These are phyloP conservation scores for Anolis carolinensis DNA, from an alignment of 2,113 vertebrate genomes.

Conservation along the genomic window DNA sequence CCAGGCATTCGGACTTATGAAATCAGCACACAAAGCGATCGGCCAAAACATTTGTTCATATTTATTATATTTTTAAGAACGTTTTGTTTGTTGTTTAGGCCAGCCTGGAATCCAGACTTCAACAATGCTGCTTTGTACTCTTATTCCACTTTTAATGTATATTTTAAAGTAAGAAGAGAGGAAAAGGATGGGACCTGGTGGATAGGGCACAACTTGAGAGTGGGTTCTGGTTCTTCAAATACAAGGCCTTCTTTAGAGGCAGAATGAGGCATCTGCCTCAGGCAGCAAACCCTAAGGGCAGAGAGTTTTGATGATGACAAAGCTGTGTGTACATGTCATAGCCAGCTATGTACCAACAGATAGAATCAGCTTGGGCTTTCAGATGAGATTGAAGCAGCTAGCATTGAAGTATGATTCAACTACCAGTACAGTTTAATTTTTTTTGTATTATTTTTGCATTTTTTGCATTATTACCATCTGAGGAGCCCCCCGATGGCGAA, in stretches of 20 bases:
- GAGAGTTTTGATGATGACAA: too few species aligned
- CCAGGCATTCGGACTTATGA: constrained; percentile 76
- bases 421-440: too few species aligned
- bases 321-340: too few species aligned
- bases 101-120: background rate
- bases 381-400: too few species aligned
- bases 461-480: too few species aligned
- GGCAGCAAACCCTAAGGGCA: background rate
- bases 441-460: too few species aligned
- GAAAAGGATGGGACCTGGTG: background rate
- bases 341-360: too few species aligned
- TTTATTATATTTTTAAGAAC: constrained; percentile 28
- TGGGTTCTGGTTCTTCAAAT: background rate
- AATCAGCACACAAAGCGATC: constrained; percentile 51
- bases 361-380: too few species aligned
- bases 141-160: background rate
- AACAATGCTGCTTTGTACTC: background rate
- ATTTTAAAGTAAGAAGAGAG: background rate
- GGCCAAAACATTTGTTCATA: constrained; percentile 63
- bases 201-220: background rate
- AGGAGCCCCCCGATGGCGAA: too few species aligned
- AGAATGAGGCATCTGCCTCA: background rate
- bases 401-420: too few species aligned
- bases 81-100: background rate
- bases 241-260: background rate